Base-by-base conservation (phyloP, 2,113 vertebrate species). In the Nannospalax galili region DNA sequence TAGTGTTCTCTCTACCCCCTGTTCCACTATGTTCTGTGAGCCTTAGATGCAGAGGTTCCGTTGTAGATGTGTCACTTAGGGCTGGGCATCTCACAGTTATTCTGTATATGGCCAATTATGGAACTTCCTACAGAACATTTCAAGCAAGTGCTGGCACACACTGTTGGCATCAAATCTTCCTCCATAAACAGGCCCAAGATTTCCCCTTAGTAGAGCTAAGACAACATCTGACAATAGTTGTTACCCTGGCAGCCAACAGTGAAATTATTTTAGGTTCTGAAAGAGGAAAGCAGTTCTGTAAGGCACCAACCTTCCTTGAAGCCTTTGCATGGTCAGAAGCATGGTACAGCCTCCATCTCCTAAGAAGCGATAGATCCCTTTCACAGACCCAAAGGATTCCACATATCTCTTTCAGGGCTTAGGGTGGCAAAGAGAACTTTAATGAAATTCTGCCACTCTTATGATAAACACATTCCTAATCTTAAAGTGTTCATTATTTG, bases 381-480 rank as follows among this genome's bases (percentile, higher is more conserved):
- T 58, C 64, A 79, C 3, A 37, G 19, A 28, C 16, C 42, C 15
- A 35, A 22, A 94, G 32, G 30, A 69, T 79, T 64, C 24, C 70
- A 40, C 22, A 30, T 91, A 45, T 88, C 48, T 82, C 56, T 42
- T 92, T 78, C 40, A 84, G 73, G 40, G 24, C 1, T 35, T 62
- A 48, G 20, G 86, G 20, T 73, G 58, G 14, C 70, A 58, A 93
- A 92, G 24, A 84, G 80, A 67, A 62, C 64, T 82, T 5, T 40
- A 67, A 45, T 84, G 17, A 91, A 79, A 85, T 42, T 78, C 37
- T 95, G 3, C 42, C 24, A 82, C 3, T 70, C 35, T 88, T 40
- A 77, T 70, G 40, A 65, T 88, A 91, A 58, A 40, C 35, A 73
- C 22, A 35, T 93, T 90, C 28, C 74, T 73, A 84, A 45, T 93